A percentile compares a stretch with the other conserved stretches of the same genome.
phyloP scores from a whole-genome alignment of 2,113 vertebrate genomes.

The Neogale vison region DNA sequence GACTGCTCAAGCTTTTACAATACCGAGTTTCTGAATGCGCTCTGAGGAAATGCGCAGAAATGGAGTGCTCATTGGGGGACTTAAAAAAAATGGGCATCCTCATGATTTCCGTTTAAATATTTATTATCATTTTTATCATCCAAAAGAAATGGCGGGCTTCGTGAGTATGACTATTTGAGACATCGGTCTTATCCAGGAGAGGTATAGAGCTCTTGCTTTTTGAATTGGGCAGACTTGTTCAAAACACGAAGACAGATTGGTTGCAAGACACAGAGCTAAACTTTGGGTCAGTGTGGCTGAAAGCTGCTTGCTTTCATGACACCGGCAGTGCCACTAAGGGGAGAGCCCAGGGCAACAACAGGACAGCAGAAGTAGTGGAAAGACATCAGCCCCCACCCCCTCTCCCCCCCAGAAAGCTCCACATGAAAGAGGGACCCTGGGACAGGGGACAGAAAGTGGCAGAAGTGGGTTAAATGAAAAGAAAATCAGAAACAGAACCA shows the following conservation, averaged over 20 bases:
- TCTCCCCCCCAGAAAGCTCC: background rate
- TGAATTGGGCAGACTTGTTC: background rate
- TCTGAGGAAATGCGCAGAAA: background rate
- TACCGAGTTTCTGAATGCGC: slow-evolving; percentile 13
- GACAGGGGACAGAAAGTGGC: background rate
- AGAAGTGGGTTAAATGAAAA: background rate
- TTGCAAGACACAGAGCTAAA: background rate
- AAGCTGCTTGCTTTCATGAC: background rate
- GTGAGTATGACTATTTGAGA: background rate
- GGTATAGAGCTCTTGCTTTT: rapidly evolving
- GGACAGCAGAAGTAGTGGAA: background rate
- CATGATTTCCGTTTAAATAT: slow-evolving; percentile 55
- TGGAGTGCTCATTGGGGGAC: background rate
- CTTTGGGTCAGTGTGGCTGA: background rate
- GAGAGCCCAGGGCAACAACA: background rate
- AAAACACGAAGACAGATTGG: background rate
- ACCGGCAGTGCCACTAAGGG: rapidly evolving
- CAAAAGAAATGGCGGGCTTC: background rate
- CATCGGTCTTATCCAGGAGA: background rate
- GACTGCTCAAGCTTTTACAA: slow-evolving; percentile 23
- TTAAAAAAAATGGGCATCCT: background rate
- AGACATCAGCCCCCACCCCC: too few relatives aligned
- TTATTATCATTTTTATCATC: slow-evolving; percentile 42
- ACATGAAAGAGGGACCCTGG: background rate
- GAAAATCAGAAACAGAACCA: background rate